Conservation (phyloP, 2,888 invertebrate species). For the Toxonevra muliebris region DNA sequence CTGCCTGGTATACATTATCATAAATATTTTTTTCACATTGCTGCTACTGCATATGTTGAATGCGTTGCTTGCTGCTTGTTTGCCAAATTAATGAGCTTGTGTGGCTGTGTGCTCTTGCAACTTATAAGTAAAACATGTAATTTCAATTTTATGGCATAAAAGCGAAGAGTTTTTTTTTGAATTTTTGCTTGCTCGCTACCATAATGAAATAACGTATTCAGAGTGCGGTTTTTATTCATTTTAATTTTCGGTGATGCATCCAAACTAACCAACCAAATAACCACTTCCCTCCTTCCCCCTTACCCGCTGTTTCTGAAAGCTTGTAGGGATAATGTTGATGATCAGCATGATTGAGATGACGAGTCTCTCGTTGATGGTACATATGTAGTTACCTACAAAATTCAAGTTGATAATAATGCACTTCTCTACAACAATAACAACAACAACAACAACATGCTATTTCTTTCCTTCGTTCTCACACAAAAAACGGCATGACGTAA, state of each 20-base stretch:
- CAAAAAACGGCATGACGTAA: too few relatives aligned
- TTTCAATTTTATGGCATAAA: conserved; percentile 55
- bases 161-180: not conserved
- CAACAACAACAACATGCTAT: conserved; percentile 39
- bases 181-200: conserved; percentile 36
- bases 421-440: conserved; percentile 33
- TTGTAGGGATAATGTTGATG: too few relatives aligned
- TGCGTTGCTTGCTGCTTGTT: conserved; percentile 52
- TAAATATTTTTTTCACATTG: conserved; percentile 25
- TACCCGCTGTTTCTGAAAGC: too few relatives aligned
- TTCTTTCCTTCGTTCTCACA: too few relatives aligned
- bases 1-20: not conserved
- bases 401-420: conserved; percentile 59
- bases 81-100: conserved; percentile 42
- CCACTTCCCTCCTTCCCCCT: too few relatives aligned
- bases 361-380: too few relatives aligned
- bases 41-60: conserved; percentile 45
- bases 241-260: too few relatives aligned
- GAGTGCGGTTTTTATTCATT: too few relatives aligned
- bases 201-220: too few relatives aligned
- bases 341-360: too few relatives aligned
- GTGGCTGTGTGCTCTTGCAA: conserved; percentile 22
- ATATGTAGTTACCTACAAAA: conserved; percentile 42
- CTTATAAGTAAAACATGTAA: conserved; percentile 59
- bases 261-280: too few relatives aligned